These are phyloP conservation scores for Phymanthus crucifer DNA, from an alignment of 92 coral and sea anemone genomes.

Conservation along the genomic window DNA sequence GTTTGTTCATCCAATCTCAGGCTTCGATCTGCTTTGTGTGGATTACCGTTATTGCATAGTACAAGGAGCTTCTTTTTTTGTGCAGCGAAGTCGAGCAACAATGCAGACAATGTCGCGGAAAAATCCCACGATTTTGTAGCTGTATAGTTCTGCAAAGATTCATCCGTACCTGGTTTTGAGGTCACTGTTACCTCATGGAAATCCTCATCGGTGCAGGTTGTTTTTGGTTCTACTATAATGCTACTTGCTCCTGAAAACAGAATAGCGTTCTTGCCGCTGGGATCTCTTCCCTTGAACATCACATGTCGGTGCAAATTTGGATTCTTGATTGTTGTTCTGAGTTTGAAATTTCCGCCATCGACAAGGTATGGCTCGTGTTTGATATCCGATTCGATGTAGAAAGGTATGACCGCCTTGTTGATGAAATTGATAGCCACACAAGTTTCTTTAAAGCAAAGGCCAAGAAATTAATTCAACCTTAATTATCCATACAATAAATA, in stretches of 20 bases:
- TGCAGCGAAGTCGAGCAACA: too few species aligned
- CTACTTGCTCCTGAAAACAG: slow-evolving; percentile 31
- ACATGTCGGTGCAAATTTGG: slow-evolving; percentile 55
- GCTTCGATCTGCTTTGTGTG: too few species aligned
- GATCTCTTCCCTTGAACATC: slow-evolving; percentile 41
- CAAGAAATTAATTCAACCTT: background rate
- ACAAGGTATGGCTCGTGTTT: slow-evolving; percentile 49
- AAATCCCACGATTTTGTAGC: too few species aligned
- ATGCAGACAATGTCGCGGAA: too few species aligned
- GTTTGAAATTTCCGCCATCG: slow-evolving; percentile 31
- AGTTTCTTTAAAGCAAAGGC: slow-evolving; percentile 19
- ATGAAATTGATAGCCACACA: slow-evolving; percentile 51
- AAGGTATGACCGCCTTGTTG: slow-evolving; percentile 38
- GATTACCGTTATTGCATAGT: too few species aligned
- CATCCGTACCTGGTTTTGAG: slow-evolving; percentile 23
- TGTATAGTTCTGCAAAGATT: too few species aligned
- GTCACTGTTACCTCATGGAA: slow-evolving; percentile 33
- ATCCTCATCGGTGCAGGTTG: slow-evolving; percentile 5
- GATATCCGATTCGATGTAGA: slow-evolving; percentile 32
- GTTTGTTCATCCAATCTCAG: too few species aligned
- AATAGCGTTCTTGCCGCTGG: slow-evolving; percentile 10
- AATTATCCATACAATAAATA: background rate
- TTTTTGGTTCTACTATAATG: slow-evolving; percentile 24
- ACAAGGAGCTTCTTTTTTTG: too few species aligned
- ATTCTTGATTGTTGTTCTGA: slow-evolving; percentile 32